These are phyloP conservation scores for Panopea generosa DNA, from an alignment of 2,888 invertebrate species.

Conservation along the genomic window DNA sequence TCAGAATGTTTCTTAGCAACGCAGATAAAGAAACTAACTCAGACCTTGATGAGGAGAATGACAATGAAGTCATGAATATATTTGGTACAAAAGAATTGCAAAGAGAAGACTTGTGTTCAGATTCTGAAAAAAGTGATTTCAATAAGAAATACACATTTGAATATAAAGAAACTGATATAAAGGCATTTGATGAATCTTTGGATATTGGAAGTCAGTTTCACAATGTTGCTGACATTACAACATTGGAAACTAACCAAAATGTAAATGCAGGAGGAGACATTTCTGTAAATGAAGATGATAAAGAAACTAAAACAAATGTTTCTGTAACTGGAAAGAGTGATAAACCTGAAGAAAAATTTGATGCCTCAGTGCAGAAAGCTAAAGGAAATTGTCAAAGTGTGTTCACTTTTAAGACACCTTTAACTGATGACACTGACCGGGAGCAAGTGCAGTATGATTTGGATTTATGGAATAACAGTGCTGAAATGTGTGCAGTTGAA, in stretches of 20 bases:
- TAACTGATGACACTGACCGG: constrained; percentile 21
- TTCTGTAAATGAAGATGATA: neutral
- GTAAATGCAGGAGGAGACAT: neutral
- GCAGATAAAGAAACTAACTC: constrained; percentile 2
- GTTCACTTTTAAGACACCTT: too few species aligned
- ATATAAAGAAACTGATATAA: neutral
- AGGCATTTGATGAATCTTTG: too few species aligned
- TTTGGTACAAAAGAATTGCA: neutral
- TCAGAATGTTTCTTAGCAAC: constrained; percentile 65
- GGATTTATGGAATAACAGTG: constrained; percentile 40
- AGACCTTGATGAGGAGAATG: constrained; percentile 15
- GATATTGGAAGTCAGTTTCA: too few species aligned
- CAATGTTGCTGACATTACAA: too few species aligned
- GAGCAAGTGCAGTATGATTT: constrained; percentile 50
- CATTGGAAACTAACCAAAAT: neutral
- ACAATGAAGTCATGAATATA: constrained; percentile 11
- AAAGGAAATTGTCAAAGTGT: too few species aligned
- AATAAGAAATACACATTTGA: neutral
- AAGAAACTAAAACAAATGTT: constrained; percentile 4
- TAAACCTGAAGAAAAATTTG: too few species aligned
- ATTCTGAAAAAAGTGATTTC: neutral
- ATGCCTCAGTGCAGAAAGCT: too few species aligned
- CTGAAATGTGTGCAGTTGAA: neutral
- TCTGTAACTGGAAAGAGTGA: too few species aligned
- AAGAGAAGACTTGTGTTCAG: neutral